These are phyloP conservation scores for Borostomias antarcticus DNA, from an alignment of 2,797 vertebrate species.

Conservation along the genomic window DNA sequence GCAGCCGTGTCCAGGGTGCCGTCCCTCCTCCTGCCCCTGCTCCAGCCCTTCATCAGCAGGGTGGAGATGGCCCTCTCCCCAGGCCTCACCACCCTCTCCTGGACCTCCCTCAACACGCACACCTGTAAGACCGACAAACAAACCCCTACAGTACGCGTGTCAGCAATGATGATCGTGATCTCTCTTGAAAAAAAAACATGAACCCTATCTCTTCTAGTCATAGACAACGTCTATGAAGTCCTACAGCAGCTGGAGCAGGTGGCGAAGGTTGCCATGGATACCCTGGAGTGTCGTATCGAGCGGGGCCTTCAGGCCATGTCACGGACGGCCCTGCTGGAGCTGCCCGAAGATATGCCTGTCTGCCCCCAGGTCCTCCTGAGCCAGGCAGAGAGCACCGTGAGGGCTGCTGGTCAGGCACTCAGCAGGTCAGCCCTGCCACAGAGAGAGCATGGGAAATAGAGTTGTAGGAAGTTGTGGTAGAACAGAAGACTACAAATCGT, in stretches of 20 bases:
- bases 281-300: constrained; percentile 80
- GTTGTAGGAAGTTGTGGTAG: background rate
- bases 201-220: constrained; percentile 58
- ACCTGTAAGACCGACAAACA: constrained; percentile 75
- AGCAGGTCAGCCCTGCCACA: constrained; percentile 57
- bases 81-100: constrained; percentile 76
- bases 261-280: constrained; percentile 67
- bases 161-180: too few species aligned
- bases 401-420: constrained; percentile 58
- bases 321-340: constrained; percentile 69
- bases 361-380: constrained; percentile 70
- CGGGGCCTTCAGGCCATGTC: constrained; percentile 71
- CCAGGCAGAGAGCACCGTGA: constrained; percentile 62
- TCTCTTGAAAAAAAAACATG: too few species aligned
- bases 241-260: constrained; percentile 72
- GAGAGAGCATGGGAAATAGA: background rate
- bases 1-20: constrained; percentile 64
- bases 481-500: background rate
- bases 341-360: constrained; percentile 72
- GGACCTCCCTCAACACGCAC: constrained; percentile 75
- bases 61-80: constrained; percentile 77
- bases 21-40: constrained; percentile 67
- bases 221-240: constrained; percentile 63
- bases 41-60: constrained; percentile 74
- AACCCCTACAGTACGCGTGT: too few species aligned